These are phyloP conservation scores for Euleptes europaea DNA, from an alignment of 2,113 vertebrate genomes.

Conservation along the genomic window DNA sequence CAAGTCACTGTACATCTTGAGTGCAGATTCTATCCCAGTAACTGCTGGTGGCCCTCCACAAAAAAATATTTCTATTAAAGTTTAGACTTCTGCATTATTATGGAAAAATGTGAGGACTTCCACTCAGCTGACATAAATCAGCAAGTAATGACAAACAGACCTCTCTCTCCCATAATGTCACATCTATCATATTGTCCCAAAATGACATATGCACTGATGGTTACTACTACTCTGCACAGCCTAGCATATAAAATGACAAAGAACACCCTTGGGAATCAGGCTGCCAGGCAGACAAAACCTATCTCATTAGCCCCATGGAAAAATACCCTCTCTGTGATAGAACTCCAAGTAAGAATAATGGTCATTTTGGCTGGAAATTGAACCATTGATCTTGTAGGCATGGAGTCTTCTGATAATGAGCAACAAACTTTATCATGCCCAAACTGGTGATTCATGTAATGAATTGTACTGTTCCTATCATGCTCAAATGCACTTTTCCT, in stretches of 20 bases:
- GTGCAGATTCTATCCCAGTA: not conserved
- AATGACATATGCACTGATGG: not conserved
- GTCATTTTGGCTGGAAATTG: not conserved
- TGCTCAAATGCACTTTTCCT: not conserved
- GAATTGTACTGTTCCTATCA: not conserved
- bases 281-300: not conserved
- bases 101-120: not conserved
- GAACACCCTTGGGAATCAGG: not conserved
- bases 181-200: not conserved
- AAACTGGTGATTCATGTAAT: not conserved
- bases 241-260: not conserved
- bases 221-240: not conserved
- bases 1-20: not conserved
- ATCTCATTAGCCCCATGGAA: not conserved
- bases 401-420: not conserved
- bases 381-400: not conserved
- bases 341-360: not conserved
- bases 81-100: not conserved
- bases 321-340: not conserved
- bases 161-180: not conserved
- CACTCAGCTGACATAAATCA: not conserved
- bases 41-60: not conserved
- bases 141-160: not conserved
- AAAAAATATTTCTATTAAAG: not conserved
- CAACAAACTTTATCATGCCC: not conserved